Conservation (phyloP, 2,113 vertebrate genomes). For the Rallus limicola region DNA sequence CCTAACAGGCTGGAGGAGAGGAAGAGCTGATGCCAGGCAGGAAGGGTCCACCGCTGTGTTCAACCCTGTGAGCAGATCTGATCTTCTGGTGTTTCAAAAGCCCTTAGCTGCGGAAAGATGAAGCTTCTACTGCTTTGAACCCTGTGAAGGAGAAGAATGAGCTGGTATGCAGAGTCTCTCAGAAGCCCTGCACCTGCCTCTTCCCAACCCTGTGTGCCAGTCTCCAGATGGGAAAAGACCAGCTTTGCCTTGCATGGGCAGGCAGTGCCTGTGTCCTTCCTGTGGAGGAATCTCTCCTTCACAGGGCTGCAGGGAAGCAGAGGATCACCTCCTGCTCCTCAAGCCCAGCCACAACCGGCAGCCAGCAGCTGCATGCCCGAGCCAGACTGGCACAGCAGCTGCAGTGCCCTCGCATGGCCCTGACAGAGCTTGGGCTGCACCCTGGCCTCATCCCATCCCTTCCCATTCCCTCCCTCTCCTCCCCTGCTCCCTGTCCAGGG, state of each 20-base stretch:
- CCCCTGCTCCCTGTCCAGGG: fast-evolving
- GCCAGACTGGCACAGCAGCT: background rate
- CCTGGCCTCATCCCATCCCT: background rate
- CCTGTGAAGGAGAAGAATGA: conserved; percentile 36
- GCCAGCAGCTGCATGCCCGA: fast-evolving
- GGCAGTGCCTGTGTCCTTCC: background rate
- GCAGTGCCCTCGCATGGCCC: background rate
- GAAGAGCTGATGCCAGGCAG: background rate
- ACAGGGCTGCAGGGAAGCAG: background rate
- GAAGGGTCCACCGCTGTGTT: background rate
- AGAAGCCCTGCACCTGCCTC: background rate
- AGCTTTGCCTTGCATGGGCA: background rate
- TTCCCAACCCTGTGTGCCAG: background rate
- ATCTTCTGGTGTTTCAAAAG: conserved; percentile 52
- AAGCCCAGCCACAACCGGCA: background rate
- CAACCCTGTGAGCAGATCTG: conserved; percentile 13
- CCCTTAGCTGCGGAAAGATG: background rate
- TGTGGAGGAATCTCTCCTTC: background rate
- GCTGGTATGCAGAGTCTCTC: background rate
- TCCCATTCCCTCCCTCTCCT: no score
- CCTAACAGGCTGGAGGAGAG: conserved; percentile 3
- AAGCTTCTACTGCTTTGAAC: conserved; percentile 28
- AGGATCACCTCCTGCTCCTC: background rate
- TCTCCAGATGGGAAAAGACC: background rate
- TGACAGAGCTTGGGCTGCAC: fast-evolving